Evolutionary conservation across 2,113 vertebrate genomes (phyloP), one percentile per base, ranked within the genome.

Genomic region (Strigops habroptila): DNA sequence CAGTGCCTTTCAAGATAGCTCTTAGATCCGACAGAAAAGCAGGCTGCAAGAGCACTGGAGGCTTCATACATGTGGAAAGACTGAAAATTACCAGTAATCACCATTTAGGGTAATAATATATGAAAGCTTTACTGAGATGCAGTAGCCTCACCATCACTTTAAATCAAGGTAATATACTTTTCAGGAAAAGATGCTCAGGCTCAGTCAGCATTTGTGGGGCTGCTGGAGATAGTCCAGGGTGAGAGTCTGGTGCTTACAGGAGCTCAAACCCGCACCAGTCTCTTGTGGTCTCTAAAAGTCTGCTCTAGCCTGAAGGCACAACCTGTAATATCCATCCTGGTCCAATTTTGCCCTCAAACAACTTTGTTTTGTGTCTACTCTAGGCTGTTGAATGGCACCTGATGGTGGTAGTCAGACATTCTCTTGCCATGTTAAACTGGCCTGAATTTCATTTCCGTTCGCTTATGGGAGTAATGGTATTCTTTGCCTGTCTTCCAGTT

Each of bases 391-490:
- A 55, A 19, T 51, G 60, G 49, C 27, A 59, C 3, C 23, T 70
- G 31, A 53, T 52, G 48, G 37, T 87, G 19, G 48, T 64, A 17
- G 35, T 46, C 44, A 37, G 49, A 24, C 25, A 65, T 33, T 27
- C 22, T 80, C 37, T 67, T 30, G 21, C 25, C 18, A 2, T 39
- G 9, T 62, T 93, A 94, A 46, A 78, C 7, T 41, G 46, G 89
- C 64, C 94, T 70, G 33, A 97, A 57, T 74, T 97, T 97, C 97
- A 97, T 97, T 86, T 97, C 97, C 0, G 83, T 86, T 80, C 27
- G 12, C 88, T 93, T 93, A 55, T 93, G 86, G 93, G 97, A 95
- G 43, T 97, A 96, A 25, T 95, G 77, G 49, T 92, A 85, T 11
- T 94, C 94, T 43, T 84, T 91, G 18, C 96, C 95, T 0, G 86